These are phyloP conservation scores for Harpalus rubripes DNA, from an alignment of 2,888 invertebrate species.

Conservation along the genomic window DNA sequence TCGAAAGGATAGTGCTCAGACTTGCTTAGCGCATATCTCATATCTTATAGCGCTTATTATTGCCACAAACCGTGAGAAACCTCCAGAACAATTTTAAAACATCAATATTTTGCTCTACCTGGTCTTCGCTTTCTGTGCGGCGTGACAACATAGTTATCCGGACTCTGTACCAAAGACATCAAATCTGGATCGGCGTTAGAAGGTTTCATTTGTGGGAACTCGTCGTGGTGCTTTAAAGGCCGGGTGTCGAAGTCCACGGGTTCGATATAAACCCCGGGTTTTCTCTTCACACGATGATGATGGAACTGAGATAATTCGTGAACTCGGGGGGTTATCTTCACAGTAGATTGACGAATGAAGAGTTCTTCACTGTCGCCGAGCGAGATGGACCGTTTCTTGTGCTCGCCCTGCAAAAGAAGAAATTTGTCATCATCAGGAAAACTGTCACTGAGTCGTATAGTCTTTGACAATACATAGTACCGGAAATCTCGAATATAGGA, in stretches of 20 bases:
- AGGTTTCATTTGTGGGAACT: conserved; percentile 83
- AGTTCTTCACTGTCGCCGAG: conserved; percentile 76
- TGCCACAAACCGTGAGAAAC: too few species aligned
- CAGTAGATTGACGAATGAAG: conserved; percentile 82
- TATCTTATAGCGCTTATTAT: too few species aligned
- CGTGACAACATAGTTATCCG: conserved; percentile 90
- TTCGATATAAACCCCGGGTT: conserved; percentile 82
- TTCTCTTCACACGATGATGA: conserved; percentile 81
- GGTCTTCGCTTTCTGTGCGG: conserved; percentile 92
- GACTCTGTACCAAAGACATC: conserved; percentile 85
- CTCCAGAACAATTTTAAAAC: too few species aligned
- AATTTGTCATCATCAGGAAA: neutral
- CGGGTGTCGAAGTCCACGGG: conserved; percentile 85
- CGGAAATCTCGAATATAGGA: too few species aligned
- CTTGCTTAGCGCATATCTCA: too few species aligned
- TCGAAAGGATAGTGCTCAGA: too few species aligned
- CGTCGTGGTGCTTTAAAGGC: conserved; percentile 83
- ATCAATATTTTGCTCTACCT: conserved; percentile 72
- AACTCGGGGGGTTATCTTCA: conserved; percentile 81
- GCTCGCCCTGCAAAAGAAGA: conserved; percentile 9
- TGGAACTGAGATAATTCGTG: conserved; percentile 78
- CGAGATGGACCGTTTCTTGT: conserved; percentile 50
- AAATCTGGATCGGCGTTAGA: conserved; percentile 83
- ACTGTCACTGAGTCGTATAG: too few species aligned
- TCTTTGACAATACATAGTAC: too few species aligned